These are phyloP conservation scores for Rhineura floridana DNA, from an alignment of 2,113 vertebrate genomes.

Conservation along the genomic window DNA sequence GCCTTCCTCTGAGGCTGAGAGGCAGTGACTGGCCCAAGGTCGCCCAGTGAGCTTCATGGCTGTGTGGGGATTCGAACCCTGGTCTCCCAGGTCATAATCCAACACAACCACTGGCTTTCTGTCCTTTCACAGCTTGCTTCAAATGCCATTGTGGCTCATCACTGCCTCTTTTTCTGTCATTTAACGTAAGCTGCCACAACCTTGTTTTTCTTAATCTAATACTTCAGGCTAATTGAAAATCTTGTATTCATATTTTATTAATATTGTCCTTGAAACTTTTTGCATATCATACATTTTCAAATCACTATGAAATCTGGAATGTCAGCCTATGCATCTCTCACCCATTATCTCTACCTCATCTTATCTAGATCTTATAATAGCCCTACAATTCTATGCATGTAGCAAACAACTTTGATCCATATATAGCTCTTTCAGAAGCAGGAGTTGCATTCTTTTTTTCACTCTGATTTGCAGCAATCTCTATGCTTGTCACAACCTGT, in stretches of 20 bases:
- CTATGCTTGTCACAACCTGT: constrained; percentile 9
- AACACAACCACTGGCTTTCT: too few species aligned
- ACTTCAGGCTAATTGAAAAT: background rate
- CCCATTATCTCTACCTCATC: background rate
- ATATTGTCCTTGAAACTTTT: background rate
- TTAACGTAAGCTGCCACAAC: too few species aligned
- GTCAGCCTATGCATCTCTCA: background rate
- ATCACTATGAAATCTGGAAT: background rate
- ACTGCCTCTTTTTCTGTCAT: background rate
- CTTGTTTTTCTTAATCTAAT: background rate
- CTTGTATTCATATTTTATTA: background rate
- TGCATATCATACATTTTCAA: background rate
- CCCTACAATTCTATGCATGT: background rate
- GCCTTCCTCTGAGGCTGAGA: too few species aligned
- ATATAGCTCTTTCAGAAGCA: background rate
- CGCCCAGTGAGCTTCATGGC: too few species aligned
- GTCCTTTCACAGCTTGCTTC: too few species aligned
- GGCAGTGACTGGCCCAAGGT: too few species aligned
- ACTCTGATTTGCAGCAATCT: rapidly evolving
- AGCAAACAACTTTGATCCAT: background rate
- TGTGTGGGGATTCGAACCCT: too few species aligned
- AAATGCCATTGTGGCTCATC: background rate
- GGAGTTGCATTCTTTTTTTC: background rate
- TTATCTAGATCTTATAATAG: background rate
- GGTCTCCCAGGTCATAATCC: too few species aligned